Conservation (phyloP, 2,113 vertebrate species). For the Rattus rattus region DNA sequence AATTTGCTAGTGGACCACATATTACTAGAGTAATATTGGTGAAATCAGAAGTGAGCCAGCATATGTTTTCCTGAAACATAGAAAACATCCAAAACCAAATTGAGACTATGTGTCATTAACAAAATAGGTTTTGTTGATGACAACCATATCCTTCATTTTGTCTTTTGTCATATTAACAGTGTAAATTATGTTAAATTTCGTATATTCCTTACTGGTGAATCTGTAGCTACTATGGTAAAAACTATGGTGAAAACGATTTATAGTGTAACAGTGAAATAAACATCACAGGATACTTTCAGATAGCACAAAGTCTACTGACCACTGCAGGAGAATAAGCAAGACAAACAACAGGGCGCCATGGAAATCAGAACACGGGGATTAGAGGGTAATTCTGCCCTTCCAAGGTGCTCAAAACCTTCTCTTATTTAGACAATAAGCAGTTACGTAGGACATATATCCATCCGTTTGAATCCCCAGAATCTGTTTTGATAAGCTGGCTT, state of each 20-base stretch:
- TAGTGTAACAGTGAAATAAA: background rate
- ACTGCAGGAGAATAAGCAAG: background rate
- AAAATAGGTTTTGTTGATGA: background rate
- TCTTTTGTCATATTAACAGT: background rate
- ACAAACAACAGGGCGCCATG: accelerated
- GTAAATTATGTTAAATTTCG: conserved; percentile 3
- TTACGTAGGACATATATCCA: background rate
- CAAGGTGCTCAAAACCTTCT: background rate
- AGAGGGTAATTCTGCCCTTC: background rate
- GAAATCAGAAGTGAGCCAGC: background rate
- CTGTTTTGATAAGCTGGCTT: background rate
- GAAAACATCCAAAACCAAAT: conserved; percentile 19
- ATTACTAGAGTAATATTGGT: background rate
- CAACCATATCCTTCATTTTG: background rate
- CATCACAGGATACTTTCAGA: background rate
- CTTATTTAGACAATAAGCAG: background rate
- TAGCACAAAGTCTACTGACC: background rate
- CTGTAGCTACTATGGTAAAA: background rate
- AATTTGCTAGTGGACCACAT: conserved; percentile 3
- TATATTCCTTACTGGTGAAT: background rate
- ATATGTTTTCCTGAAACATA: background rate
- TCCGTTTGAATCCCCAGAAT: background rate
- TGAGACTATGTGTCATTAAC: background rate
- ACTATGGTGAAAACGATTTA: background rate
- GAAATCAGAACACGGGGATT: background rate